Base-by-base conservation (phyloP, 2,888 invertebrate species). In the Drosophila merina region DNA sequence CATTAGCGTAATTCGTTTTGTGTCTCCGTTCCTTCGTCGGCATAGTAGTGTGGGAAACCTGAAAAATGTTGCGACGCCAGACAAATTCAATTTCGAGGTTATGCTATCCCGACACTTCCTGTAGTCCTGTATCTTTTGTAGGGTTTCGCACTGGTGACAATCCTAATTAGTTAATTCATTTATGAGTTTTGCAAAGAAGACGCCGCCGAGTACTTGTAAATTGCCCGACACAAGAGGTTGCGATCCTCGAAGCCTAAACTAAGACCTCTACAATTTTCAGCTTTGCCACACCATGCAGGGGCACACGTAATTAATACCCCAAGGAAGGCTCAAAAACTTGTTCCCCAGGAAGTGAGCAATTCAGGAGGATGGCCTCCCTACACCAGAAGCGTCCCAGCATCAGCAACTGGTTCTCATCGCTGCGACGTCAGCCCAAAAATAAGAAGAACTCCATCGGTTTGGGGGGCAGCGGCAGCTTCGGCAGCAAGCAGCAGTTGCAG, bases 331-430 rank as follows among this genome's bases (percentile, higher is more conserved):
- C 44, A 31, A 63, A 63, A 60, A 49, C 45, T 44, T 3, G 26
- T 48, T 72, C 55, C 48, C 45, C 49, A 67, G 80, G 79, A 87
- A 76, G 77, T 68, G 57, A 55, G 50, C 60, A 72, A 64, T 72
- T 63, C 20, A 12, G 3, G 10, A 31, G 14, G 38, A 89, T 90
- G 88, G 87, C 90, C 63, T 76, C 90, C 54, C 70, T 93, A 80
- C 93, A 94, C 78, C 94, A 94, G 90, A 93, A 94, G 80, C 94
- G 94, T 75, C 94, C 94, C 82, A 95, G 95, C 79, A 94, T 96
- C 70, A 94, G 95, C 79, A 95, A 95, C 91, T 96, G 96, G 96
- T 96, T 96, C 92, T 95, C 95, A 75, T 96, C 96, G 73, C 91
- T 96, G 89, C 94, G 96, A 83, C 94, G 96, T 4, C 92, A 91